Evolutionary conservation across 1,140 invertebrate genomes (phyloP).

Genomic region (Temnothorax nylanderi): DNA sequence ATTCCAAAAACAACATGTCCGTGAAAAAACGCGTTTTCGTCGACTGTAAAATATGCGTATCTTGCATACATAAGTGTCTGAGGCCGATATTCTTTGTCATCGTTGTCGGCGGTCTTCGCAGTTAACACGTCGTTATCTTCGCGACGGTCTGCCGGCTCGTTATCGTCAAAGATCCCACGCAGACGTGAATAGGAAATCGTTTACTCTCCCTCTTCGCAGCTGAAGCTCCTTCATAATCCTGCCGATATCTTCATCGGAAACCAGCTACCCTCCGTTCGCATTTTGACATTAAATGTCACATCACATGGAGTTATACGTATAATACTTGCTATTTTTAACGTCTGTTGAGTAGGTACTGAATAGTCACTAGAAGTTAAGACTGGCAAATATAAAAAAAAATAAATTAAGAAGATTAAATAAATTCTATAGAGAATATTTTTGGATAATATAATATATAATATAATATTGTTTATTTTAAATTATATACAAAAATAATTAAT

Average conservation of each 20-base stretch:
- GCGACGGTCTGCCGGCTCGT: slow-evolving; percentile 33
- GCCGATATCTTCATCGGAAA: neutral
- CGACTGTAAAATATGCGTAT: slow-evolving; percentile 52
- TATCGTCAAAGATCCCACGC: slow-evolving; percentile 43
- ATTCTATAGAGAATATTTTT: neutral
- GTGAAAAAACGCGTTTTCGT: slow-evolving; percentile 45
- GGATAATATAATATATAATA: neutral
- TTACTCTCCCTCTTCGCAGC: slow-evolving; percentile 17
- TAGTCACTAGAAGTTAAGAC: neutral
- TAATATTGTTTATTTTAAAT: neutral
- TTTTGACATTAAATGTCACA: neutral
- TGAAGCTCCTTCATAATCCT: slow-evolving; percentile 1
- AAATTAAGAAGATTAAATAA: neutral
- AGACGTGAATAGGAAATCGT: slow-evolving; percentile 47
- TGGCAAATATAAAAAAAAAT: neutral
- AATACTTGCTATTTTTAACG: slow-evolving; percentile 3
- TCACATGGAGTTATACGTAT: neutral
- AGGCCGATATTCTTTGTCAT: slow-evolving; percentile 21
- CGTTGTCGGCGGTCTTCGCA: slow-evolving; percentile 34
- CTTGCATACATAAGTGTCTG: slow-evolving; percentile 57
- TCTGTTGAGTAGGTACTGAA: neutral
- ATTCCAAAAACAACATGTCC: slow-evolving; percentile 53
- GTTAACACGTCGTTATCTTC: slow-evolving; percentile 70
- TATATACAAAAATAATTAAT: neutral
- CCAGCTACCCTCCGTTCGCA: neutral